These are phyloP conservation scores for Megathymus violae DNA, from an alignment of 1,140 invertebrate species.

Conservation along the genomic window DNA sequence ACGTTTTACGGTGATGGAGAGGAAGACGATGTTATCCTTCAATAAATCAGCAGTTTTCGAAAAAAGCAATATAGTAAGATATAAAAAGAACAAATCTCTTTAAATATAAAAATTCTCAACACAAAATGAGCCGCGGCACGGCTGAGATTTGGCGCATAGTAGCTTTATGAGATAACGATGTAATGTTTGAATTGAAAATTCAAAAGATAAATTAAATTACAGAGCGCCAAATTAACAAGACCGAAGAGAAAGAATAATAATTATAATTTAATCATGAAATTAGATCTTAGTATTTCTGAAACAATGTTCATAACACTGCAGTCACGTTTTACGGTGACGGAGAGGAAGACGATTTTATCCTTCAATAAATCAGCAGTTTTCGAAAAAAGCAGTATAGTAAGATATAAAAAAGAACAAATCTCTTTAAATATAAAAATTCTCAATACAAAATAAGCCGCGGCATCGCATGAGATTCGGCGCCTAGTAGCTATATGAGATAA, in stretches of 20 bases:
- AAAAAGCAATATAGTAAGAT: neutral
- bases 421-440: conserved; percentile 12
- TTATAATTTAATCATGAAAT: conserved; percentile 13
- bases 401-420: conserved; percentile 5
- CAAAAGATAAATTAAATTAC: neutral
- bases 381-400: too few species aligned
- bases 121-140: conserved; percentile 35
- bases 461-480: too few species aligned
- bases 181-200: neutral
- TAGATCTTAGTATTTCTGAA: too few species aligned
- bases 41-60: too few species aligned
- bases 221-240: neutral
- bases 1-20: too few species aligned
- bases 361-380: too few species aligned
- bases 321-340: too few species aligned
- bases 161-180: conserved; percentile 33
- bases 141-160: conserved; percentile 42
- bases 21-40: too few species aligned
- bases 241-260: conserved; percentile 16
- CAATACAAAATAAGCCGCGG: conserved; percentile 34
- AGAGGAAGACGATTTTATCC: too few species aligned
- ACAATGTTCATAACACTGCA: conserved; percentile 14
- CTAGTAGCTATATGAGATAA: conserved; percentile 45
- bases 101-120: conserved; percentile 19
- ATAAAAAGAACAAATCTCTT: conserved; percentile 7